These are phyloP conservation scores for Schizaphis graminum DNA, from an alignment of 2,888 invertebrate species.

Conservation along the genomic window DNA sequence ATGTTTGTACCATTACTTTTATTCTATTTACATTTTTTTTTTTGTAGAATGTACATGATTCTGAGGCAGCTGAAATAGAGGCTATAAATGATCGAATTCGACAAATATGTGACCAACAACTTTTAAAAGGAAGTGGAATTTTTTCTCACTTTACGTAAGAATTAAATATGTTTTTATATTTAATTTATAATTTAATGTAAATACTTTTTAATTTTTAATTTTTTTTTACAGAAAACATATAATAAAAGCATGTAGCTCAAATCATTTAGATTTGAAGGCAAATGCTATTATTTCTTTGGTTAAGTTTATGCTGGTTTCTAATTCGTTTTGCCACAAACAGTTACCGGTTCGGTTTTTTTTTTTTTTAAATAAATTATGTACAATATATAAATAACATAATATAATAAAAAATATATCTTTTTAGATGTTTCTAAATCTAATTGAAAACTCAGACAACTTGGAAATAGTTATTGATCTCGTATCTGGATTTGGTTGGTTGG, in stretches of 20 bases:
- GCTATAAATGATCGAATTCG: constrained; percentile 24
- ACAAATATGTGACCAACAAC: constrained; percentile 18
- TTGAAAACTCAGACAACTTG: constrained; percentile 69
- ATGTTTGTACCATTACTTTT: neutral
- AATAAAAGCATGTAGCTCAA: constrained; percentile 37
- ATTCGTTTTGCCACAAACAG: constrained; percentile 47
- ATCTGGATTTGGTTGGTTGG: constrained; percentile 86
- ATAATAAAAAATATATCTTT: neutral
- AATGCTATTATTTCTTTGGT: constrained; percentile 2
- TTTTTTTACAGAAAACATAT: constrained; percentile 27
- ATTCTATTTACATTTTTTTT: neutral
- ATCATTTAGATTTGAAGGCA: neutral
- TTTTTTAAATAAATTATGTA: neutral
- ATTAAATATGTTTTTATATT: neutral
- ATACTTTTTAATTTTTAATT: neutral
- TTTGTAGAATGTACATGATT: constrained; percentile 48
- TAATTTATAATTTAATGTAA: constrained; percentile 1
- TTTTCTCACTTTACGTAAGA: constrained; percentile 13
- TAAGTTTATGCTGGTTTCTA: constrained; percentile 40
- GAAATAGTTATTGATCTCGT: constrained; percentile 85
- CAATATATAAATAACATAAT: too few species aligned
- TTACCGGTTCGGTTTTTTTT: constrained; percentile 43
- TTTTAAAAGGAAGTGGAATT: constrained; percentile 23
- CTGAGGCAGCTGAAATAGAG: constrained; percentile 51
- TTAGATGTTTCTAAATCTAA: constrained; percentile 46